phyloP scores from a whole-genome alignment of 2,797 vertebrate species.

The Chelon labrosus region DNA sequence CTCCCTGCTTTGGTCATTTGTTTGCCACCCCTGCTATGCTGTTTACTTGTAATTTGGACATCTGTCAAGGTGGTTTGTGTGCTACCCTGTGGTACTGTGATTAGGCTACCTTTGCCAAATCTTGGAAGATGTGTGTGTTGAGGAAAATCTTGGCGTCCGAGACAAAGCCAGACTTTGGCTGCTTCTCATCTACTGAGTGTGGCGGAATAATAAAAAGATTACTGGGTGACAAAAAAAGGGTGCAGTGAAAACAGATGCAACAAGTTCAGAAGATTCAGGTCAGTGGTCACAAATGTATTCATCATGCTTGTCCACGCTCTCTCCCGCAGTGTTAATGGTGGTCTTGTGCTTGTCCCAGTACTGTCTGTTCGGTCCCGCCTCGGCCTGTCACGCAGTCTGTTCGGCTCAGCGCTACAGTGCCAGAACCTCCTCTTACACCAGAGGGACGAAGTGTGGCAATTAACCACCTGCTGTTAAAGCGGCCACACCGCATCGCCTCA shows the following conservation, averaged over 20 bases:
- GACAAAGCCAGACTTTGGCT: conserved; percentile 59
- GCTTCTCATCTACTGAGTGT: conserved; percentile 44
- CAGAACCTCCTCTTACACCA: conserved; percentile 53
- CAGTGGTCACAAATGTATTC: conserved; percentile 30
- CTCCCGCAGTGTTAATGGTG: conserved; percentile 30
- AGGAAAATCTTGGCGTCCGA: conserved; percentile 54
- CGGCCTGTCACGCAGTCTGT: conserved; percentile 56
- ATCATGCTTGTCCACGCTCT: conserved; percentile 29
- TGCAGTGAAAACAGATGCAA: conserved; percentile 27
- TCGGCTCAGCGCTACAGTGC: conserved; percentile 29
- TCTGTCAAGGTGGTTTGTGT: conserved; percentile 80
- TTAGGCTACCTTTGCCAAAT: conserved; percentile 75
- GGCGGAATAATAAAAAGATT: conserved; percentile 63
- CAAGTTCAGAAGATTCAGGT: conserved; percentile 43
- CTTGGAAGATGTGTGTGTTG: conserved; percentile 74
- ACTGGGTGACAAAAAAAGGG: conserved; percentile 35
- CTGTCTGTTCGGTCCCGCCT: conserved; percentile 44
- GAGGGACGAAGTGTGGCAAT: conserved; percentile 56
- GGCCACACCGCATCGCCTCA: conserved; percentile 25
- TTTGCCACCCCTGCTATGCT: conserved; percentile 69
- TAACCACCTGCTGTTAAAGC: conserved; percentile 70
- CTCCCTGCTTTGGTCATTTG: conserved; percentile 68
- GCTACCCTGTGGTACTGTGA: conserved; percentile 67
- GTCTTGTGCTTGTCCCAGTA: conserved; percentile 37
- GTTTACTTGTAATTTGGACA: conserved; percentile 83